Percentiles rank a stretch among this genome's conserved stretches.
Conservation (phyloP, 2,888 invertebrate species). For the Allacma fusca region DNA sequence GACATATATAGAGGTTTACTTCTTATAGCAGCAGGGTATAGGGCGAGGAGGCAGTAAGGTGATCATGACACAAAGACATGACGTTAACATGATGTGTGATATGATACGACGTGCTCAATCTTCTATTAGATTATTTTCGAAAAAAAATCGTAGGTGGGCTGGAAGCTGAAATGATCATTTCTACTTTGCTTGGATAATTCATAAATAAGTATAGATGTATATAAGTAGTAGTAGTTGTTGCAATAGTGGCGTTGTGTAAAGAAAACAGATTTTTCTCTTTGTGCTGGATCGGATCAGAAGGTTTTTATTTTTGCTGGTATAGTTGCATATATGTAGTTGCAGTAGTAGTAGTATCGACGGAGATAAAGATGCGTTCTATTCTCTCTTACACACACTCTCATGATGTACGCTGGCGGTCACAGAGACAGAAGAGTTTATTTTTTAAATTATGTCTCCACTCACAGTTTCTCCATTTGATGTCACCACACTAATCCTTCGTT, state of each 20-base stretch:
- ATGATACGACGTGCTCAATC: slow-evolving; percentile 34
- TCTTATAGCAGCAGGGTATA: neutral
- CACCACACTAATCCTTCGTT: slow-evolving; percentile 58
- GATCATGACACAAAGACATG: slow-evolving; percentile 42
- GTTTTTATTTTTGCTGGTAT: slow-evolving; percentile 21
- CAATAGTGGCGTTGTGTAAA: slow-evolving; percentile 11
- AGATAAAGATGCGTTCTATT: slow-evolving; percentile 40
- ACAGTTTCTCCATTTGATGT: slow-evolving; percentile 46
- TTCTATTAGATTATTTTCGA: slow-evolving; percentile 9
- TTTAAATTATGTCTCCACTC: slow-evolving; percentile 30
- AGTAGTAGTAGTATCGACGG: slow-evolving; percentile 31
- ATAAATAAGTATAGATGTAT: neutral
- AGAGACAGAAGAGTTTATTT: slow-evolving; percentile 6
- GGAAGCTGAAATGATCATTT: slow-evolving; percentile 34
- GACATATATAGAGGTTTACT: slow-evolving; percentile 1
- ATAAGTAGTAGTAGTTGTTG: too few relatives aligned
- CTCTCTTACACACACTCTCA: slow-evolving; percentile 36
- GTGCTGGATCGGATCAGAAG: slow-evolving; percentile 43
- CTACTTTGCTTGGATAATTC: slow-evolving; percentile 1
- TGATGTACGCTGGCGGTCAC: slow-evolving; percentile 26
- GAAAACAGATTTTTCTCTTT: slow-evolving; percentile 23
- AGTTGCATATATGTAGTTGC: neutral
- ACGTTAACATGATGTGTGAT: slow-evolving; percentile 43
- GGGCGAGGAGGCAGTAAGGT: slow-evolving; percentile 28
- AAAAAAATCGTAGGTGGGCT: slow-evolving; percentile 31